Conservation (phyloP, 2,113 vertebrate species). For the Rhombomys opimus region DNA sequence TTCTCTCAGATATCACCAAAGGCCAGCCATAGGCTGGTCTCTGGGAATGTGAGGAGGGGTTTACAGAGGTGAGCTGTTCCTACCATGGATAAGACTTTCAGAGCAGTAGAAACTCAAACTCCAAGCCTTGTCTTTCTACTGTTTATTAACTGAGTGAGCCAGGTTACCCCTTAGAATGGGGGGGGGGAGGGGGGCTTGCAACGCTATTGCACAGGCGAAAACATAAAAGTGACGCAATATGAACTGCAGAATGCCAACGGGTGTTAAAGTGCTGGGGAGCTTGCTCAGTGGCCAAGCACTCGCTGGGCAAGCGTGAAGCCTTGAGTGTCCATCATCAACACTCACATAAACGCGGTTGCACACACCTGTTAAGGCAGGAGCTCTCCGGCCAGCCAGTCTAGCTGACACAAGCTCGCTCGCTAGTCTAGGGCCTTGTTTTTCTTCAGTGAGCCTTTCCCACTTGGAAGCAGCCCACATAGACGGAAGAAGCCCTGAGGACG, state of each 20-base stretch:
- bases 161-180: neutral
- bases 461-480: neutral
- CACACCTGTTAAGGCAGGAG: neutral
- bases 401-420: neutral
- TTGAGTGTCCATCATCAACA: too few relatives aligned
- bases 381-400: neutral
- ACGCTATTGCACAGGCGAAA: neutral
- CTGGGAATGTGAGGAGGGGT: neutral
- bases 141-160: neutral
- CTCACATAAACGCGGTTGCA: too few relatives aligned
- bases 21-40: neutral
- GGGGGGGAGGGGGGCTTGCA: fast-evolving
- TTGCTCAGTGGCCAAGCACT: neutral
- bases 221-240: neutral
- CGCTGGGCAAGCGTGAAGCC: neutral
- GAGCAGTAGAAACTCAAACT: neutral
- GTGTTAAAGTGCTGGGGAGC: neutral
- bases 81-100: neutral
- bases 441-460: neutral
- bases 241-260: neutral
- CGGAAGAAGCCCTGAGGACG: neutral
- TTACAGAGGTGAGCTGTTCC: neutral
- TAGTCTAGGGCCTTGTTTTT: neutral
- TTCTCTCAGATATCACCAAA: neutral
- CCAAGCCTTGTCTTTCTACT: neutral